Conservation (phyloP, 2,797 vertebrate species). For the Cebuella pygmaea region DNA sequence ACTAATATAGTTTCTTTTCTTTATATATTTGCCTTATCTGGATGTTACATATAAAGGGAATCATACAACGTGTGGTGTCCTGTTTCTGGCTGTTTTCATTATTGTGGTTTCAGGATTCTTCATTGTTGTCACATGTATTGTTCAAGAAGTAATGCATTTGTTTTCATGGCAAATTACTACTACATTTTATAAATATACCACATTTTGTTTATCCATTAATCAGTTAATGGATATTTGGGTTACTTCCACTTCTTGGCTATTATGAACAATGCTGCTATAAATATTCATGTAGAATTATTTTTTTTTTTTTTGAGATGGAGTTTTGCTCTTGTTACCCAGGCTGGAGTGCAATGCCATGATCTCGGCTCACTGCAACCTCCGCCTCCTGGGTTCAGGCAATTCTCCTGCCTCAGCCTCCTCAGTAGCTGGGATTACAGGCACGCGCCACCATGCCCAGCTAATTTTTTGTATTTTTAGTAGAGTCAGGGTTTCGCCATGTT, state of each 20-base stretch:
- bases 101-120: neutral
- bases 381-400: no score
- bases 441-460: no score
- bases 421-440: no score
- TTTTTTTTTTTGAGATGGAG: no score
- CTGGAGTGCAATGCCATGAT: no score
- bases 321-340: no score
- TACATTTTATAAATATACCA: neutral
- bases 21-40: neutral
- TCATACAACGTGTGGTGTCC: neutral
- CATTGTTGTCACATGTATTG: neutral
- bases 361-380: no score
- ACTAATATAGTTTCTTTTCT: neutral
- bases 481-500: no score
- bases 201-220: constrained; percentile 1
- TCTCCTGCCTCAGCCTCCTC: no score
- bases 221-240: neutral
- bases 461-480: no score
- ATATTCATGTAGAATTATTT: neutral
- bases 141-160: neutral
- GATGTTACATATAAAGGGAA: neutral
- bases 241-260: neutral
- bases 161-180: neutral
- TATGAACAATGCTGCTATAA: neutral
- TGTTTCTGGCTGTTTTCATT: neutral